phyloP scores from a whole-genome alignment of 92 coral and sea anemone genomes.

The Heteractis magnifica region DNA sequence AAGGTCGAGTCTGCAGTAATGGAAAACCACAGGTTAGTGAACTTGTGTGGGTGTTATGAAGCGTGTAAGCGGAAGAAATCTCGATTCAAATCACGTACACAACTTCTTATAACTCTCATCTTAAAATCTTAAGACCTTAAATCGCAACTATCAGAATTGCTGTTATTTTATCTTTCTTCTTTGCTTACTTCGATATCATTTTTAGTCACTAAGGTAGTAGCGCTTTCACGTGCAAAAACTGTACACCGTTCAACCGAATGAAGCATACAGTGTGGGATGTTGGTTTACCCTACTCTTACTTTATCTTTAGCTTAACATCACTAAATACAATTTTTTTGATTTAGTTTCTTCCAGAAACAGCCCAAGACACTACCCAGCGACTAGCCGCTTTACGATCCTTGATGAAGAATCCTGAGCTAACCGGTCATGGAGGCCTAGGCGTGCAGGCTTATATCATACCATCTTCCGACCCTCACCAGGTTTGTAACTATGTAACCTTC shows the following conservation, averaged over 20 bases:
- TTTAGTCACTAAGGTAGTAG: no score
- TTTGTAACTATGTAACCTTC: neutral
- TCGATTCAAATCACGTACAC: neutral
- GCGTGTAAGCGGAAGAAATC: neutral
- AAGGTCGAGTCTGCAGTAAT: conserved; percentile 33
- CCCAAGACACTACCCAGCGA: conserved; percentile 65
- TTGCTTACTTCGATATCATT: no score
- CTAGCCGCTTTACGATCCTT: conserved; percentile 62
- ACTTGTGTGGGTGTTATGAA: neutral
- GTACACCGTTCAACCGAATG: no score
- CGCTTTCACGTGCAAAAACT: no score
- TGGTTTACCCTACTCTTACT: neutral
- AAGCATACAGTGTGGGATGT: no score
- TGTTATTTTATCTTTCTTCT: no score
- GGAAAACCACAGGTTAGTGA: conserved; percentile 46
- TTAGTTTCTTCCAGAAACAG: conserved; percentile 72
- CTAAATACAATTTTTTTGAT: neutral
- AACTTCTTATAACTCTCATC: no score
- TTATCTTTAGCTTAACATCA: neutral
- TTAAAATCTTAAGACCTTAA: no score
- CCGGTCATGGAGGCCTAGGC: conserved; percentile 39
- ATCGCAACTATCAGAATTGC: no score
- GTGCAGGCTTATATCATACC: conserved; percentile 87
- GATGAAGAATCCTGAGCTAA: conserved; percentile 48
- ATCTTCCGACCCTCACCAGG: conserved; percentile 91